A percentile compares a stretch with the other conserved stretches of the same genome.
phyloP scores from a whole-genome alignment of 1,140 invertebrate genomes.

The Macrobrachium rosenbergii region DNA sequence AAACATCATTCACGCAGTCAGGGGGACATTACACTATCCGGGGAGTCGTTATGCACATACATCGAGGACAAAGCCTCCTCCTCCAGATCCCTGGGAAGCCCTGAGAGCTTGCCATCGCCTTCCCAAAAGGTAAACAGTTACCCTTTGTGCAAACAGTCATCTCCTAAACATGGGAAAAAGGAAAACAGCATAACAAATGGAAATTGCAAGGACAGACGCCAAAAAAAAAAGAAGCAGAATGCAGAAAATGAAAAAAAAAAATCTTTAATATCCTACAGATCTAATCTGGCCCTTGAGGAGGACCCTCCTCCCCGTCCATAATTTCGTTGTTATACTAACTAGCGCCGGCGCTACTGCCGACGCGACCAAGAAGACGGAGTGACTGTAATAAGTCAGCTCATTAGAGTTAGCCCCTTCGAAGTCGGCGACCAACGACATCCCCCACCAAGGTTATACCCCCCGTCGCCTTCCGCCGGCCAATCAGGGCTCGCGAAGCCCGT shows the following conservation, averaged over 20 bases:
- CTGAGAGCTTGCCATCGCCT: background rate
- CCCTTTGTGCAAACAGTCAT: no score
- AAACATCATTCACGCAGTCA: constrained; percentile 20
- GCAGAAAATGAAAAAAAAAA: no score
- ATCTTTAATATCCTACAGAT: no score
- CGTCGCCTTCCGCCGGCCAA: constrained; percentile 17
- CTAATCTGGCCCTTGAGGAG: no score
- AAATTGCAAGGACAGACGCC: no score
- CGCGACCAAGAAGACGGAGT: constrained; percentile 24
- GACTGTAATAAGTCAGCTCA: constrained; percentile 40
- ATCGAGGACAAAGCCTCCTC: background rate
- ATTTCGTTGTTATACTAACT: no score
- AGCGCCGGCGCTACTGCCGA: background rate
- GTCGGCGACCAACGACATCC: constrained; percentile 41
- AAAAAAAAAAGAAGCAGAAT: no score
- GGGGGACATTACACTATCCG: constrained; percentile 32
- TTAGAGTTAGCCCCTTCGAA: constrained; percentile 33
- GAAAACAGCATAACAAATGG: no score
- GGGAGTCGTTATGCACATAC: background rate
- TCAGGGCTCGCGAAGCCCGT: background rate
- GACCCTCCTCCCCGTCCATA: no score
- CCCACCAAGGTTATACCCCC: constrained; percentile 43
- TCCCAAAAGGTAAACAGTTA: no score
- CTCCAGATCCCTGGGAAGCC: background rate
- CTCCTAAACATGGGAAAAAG: no score